Conservation (phyloP, 2,888 invertebrate species). For the Dryobota labecula region DNA sequence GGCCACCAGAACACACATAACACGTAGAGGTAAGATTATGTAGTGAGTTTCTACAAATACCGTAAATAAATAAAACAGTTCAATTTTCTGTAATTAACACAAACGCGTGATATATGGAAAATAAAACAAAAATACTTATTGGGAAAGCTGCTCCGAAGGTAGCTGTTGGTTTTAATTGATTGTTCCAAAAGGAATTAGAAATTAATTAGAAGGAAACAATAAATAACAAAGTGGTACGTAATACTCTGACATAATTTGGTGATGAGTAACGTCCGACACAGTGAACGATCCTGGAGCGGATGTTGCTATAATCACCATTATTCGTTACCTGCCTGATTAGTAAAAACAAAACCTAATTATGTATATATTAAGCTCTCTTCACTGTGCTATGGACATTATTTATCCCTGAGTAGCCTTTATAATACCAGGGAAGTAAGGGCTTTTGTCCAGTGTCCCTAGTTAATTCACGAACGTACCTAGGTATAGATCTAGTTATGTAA, state of each 20-base stretch:
- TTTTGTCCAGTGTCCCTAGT: neutral
- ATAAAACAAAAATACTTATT: conserved; percentile 3
- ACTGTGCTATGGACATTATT: neutral
- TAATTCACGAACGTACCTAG: neutral
- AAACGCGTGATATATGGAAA: conserved; percentile 11
- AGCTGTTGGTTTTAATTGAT: conserved; percentile 12
- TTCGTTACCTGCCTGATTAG: neutral
- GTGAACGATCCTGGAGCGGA: conserved; percentile 27
- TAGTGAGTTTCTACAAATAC: conserved; percentile 64
- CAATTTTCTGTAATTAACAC: conserved; percentile 27
- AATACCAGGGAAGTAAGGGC: neutral
- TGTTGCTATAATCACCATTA: conserved; percentile 16
- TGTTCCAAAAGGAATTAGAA: conserved; percentile 6
- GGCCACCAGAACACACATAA: conserved; percentile 51
- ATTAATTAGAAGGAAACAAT: conserved; percentile 28
- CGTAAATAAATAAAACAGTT: conserved; percentile 43
- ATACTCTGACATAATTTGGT: conserved; percentile 44
- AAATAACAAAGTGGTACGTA: conserved; percentile 28
- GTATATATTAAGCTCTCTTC: neutral
- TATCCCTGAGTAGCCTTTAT: neutral
- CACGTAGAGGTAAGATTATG: conserved; percentile 44
- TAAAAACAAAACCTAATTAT: conserved; percentile 2
- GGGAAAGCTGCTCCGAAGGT: conserved; percentile 14
- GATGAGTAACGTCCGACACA: conserved; percentile 34
- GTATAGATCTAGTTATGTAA: neutral